Conservation (phyloP, 2,888 invertebrate genomes). For the Drosophila crucigera region DNA sequence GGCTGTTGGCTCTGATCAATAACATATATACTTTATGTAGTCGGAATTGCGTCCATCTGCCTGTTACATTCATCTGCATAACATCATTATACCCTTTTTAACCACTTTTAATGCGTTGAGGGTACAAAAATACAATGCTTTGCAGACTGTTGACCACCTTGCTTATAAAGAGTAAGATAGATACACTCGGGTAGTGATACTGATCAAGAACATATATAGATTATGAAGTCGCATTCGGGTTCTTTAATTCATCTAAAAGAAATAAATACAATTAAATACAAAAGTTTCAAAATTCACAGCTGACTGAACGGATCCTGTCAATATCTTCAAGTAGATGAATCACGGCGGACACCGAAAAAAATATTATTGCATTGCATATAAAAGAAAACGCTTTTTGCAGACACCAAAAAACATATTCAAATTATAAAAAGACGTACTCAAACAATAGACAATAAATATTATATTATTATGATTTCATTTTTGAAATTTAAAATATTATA, state of each 20-base stretch:
- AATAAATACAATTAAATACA: neutral
- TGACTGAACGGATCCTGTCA: neutral
- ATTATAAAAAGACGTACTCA: neutral
- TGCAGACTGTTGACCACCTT: neutral
- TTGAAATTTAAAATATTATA: neutral
- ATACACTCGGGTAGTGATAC: neutral
- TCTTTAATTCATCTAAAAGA: neutral
- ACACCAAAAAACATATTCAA: neutral
- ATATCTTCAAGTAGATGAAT: neutral
- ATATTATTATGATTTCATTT: neutral
- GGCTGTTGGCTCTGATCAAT: neutral
- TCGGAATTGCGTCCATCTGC: neutral
- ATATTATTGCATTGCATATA: rapidly evolving
- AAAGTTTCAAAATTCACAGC: neutral
- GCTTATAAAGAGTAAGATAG: neutral
- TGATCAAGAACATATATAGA: neutral
- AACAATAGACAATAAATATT: neutral
- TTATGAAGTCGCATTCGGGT: rapidly evolving
- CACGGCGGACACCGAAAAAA: neutral
- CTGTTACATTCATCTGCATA: neutral
- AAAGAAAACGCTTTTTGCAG: neutral
- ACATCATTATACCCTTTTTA: neutral
- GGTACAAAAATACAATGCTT: neutral
- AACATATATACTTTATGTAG: neutral
- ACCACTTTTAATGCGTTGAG: rapidly evolving